These are phyloP conservation scores for Lycopodina hypogea DNA, from an alignment of 37 sponge, comb jelly and placozoan genomes.

Conservation along the genomic window DNA sequence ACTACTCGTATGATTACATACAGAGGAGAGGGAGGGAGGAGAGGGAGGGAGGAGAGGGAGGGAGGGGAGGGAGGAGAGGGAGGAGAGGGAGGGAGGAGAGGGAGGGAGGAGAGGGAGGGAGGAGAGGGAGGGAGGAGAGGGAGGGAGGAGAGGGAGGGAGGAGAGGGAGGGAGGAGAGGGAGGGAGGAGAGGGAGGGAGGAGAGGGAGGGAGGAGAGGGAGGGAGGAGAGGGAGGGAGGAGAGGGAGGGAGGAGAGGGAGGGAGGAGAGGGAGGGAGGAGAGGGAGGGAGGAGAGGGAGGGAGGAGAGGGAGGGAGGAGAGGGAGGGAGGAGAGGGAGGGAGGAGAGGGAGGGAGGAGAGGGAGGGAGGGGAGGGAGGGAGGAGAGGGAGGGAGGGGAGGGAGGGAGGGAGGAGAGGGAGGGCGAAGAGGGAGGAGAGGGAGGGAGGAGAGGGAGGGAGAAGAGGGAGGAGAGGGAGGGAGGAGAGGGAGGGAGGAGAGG, in stretches of 20 bases:
- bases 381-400: constrained; percentile 4
- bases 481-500: too few species aligned
- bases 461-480: too few species aligned
- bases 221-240: constrained; percentile 1
- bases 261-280: not conserved
- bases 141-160: constrained; percentile 7
- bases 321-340: not conserved
- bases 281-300: not conserved
- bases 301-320: not conserved
- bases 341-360: not conserved
- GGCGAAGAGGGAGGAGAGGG: not conserved
- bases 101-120: not conserved
- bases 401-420: not conserved
- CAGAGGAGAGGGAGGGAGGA: too few species aligned
- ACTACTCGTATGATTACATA: too few species aligned
- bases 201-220: constrained; percentile 1
- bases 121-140: constrained; percentile 1
- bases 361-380: not conserved
- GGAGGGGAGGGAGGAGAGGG: too few species aligned
- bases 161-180: too few species aligned
- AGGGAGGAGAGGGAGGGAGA: not conserved
- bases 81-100: too few species aligned
- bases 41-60: too few species aligned
- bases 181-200: not conserved
- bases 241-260: not conserved